Conservation (phyloP, 2,113 vertebrate species). For the Datnioides undecimradiatus region DNA sequence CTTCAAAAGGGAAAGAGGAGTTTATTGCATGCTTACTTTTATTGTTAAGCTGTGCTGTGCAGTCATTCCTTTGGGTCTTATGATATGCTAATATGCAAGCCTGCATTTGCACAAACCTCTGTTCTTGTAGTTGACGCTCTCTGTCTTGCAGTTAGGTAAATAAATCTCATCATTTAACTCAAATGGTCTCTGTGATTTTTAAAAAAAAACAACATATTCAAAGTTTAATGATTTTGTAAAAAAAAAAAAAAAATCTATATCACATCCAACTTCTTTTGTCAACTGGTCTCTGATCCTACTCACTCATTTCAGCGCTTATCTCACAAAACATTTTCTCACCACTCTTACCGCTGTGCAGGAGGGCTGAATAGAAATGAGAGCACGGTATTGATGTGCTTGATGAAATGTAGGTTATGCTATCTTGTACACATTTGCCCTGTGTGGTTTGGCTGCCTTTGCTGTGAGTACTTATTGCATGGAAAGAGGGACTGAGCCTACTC, state of each 20-base stretch:
- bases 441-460: slow-evolving; percentile 30
- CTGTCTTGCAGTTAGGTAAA: slow-evolving; percentile 78
- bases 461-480: slow-evolving; percentile 45
- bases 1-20: slow-evolving; percentile 59
- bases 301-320: not conserved
- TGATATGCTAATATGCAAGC: slow-evolving; percentile 77
- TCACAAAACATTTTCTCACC: not conserved
- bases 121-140: slow-evolving; percentile 75
- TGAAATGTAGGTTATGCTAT: slow-evolving; percentile 41
- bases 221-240: not conserved
- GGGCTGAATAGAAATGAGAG: slow-evolving; percentile 14
- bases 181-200: slow-evolving; percentile 51
- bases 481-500: slow-evolving; percentile 64
- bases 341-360: not conserved
- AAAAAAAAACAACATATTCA: not conserved
- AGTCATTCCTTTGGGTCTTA: slow-evolving; percentile 75
- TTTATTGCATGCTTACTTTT: slow-evolving; percentile 83
- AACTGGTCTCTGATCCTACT: not conserved
- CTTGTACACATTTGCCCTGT: slow-evolving; percentile 41
- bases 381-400: not conserved
- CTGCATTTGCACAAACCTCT: slow-evolving; percentile 77
- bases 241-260: not conserved
- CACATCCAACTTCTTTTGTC: not conserved
- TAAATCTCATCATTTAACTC: slow-evolving; percentile 76
- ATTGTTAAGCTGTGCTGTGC: slow-evolving; percentile 77